phyloP scores from a whole-genome alignment of 2,113 vertebrate genomes.

The Heteronetta atricapilla region DNA sequence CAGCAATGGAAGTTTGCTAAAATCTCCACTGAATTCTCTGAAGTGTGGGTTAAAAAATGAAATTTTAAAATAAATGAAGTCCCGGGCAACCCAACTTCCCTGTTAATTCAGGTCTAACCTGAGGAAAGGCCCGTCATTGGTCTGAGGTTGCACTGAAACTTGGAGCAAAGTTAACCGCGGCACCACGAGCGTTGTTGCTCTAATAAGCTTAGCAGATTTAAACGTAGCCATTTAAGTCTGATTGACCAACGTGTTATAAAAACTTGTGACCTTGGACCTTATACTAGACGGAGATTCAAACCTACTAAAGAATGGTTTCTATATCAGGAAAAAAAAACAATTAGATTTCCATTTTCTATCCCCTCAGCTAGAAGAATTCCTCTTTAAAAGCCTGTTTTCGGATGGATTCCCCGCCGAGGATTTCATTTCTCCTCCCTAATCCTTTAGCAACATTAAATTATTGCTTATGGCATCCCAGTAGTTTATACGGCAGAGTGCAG shows the following conservation, averaged over 20 bases:
- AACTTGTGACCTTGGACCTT: constrained; percentile 29
- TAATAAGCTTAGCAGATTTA: constrained; percentile 65
- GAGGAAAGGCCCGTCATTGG: fast-evolving
- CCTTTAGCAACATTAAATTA: neutral
- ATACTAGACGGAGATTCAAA: neutral
- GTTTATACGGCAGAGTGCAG: neutral
- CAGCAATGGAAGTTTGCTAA: neutral
- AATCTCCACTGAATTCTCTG: neutral
- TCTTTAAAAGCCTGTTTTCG: neutral
- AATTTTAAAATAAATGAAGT: neutral
- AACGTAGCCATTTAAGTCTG: constrained; percentile 46
- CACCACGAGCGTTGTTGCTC: neutral
- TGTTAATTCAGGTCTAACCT: neutral
- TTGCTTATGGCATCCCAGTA: neutral
- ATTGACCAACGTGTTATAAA: constrained; percentile 25
- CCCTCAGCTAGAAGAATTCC: neutral
- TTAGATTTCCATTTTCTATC: neutral
- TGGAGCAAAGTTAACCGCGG: constrained; percentile 29
- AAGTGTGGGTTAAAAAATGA: neutral
- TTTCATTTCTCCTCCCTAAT: neutral
- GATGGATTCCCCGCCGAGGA: neutral
- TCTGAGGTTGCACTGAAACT: neutral
- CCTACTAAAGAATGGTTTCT: neutral
- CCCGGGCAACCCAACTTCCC: neutral
- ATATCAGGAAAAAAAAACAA: neutral